phyloP scores from a whole-genome alignment of 2,113 vertebrate genomes.

The Alethe castanea region DNA sequence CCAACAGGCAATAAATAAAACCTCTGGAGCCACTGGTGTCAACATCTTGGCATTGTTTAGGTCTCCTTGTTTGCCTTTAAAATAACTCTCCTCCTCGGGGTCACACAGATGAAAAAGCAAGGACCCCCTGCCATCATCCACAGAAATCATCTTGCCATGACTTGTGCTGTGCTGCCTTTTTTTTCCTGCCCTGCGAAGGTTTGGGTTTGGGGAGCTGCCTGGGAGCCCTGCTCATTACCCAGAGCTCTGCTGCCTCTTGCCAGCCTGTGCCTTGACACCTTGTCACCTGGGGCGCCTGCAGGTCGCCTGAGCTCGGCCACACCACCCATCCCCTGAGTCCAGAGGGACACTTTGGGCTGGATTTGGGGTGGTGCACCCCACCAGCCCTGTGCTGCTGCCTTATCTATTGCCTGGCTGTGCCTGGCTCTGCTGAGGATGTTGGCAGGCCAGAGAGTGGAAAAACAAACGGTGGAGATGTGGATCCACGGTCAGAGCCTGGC shows the following conservation, averaged over 20 bases:
- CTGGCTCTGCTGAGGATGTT: background rate
- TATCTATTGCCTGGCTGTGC: background rate
- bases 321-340: background rate
- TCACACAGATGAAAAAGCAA: background rate
- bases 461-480: background rate
- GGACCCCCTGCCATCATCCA: background rate
- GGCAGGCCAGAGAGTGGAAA: slow-evolving; percentile 1
- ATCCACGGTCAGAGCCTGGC: background rate
- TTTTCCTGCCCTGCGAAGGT: background rate
- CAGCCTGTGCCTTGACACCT: accelerated
- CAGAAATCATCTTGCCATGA: background rate
- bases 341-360: background rate
- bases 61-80: slow-evolving; percentile 57
- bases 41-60: slow-evolving; percentile 68
- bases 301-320: accelerated
- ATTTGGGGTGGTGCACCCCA: accelerated
- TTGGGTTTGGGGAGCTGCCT: background rate
- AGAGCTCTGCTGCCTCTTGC: background rate
- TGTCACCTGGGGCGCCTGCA: accelerated
- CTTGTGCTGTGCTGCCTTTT: background rate
- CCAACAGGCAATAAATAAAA: slow-evolving; percentile 74
- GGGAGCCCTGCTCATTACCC: accelerated
- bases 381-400: background rate
- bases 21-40: slow-evolving; percentile 74
- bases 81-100: slow-evolving; percentile 41